Evolutionary conservation across 2,797 vertebrate species (phyloP), one percentile per base, ranked within the genome.

Genomic region (Scomberomorus guttatus): DNA sequence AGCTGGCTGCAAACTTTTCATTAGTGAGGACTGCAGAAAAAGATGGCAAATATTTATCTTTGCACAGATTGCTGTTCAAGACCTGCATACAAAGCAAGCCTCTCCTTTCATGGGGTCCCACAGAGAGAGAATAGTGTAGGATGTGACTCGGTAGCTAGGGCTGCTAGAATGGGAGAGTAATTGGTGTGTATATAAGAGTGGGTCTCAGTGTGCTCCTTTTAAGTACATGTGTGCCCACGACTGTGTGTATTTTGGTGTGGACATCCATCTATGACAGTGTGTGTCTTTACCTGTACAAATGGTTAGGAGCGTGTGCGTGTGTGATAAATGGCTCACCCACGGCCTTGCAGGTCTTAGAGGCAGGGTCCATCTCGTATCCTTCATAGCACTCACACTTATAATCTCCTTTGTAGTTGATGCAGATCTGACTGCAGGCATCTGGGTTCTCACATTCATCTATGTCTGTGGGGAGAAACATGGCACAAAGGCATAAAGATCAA

Each of bases 341-440:
- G 15, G 98, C 98, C 91, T 99, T 99, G 96, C 98, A 99, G 89
- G 96, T 97, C 95, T 97, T 98, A 72, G 96, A 96, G 80, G 96
- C 93, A 0, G 96, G 95, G 94, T 99, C 98, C 97, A 99, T 98
- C 95, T 99, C 97, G 0, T 98, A 99, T 85, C 98, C 98, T 79
- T 98, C 96, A 73, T 97, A 96, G 90, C 98, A 99, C 88, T 99
- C 98, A 2, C 98, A 99, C 93, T 99, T 99, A 87, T 97, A 98
- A 94, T 98, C 97, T 42, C 98, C 98, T 94, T 99, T 99, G 94
- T 98, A 98, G 94, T 99, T 99, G 94, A 99, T 96, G 92, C 98
- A 99, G 94, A 98, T 97, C 93, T 99, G 98, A 94, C 98, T 99
- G 96, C 98, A 99, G 86, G 96, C 95, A 3, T 98, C 97, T 5